Conservation (phyloP, 35 echinoderm and acorn worm species). For the Apostichopus japonicus region DNA sequence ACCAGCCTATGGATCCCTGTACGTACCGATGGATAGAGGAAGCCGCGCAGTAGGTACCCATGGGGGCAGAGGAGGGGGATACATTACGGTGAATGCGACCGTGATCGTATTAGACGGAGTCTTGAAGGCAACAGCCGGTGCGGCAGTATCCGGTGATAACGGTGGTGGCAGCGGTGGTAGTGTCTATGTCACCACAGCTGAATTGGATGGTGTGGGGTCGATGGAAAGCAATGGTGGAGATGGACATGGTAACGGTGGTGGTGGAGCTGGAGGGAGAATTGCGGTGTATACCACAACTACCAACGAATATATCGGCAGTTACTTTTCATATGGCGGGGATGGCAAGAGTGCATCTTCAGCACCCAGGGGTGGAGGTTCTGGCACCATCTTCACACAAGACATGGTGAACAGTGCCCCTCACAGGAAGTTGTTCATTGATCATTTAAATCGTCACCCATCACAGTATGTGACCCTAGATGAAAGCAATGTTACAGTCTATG, state of each 20-base stretch:
- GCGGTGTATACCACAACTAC: conserved; percentile 80
- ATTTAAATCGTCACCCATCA: conserved; percentile 57
- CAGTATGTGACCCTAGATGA: conserved; percentile 90
- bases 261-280: conserved; percentile 86
- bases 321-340: conserved; percentile 66
- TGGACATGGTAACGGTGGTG: conserved; percentile 68
- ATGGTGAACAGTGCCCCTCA: conserved; percentile 62
- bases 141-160: not conserved
- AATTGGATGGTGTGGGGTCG: conserved; percentile 71
- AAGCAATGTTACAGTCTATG: conserved; percentile 35
- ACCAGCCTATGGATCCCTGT: conserved; percentile 81
- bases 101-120: conserved; percentile 75
- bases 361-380: conserved; percentile 77
- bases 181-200: conserved; percentile 54
- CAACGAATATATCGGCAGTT: conserved; percentile 67
- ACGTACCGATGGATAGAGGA: conserved; percentile 68
- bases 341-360: conserved; percentile 8
- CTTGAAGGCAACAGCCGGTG: conserved; percentile 59
- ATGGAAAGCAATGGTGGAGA: conserved; percentile 69
- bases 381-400: conserved; percentile 77
- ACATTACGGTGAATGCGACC: conserved; percentile 64
- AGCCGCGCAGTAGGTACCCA: conserved; percentile 44
- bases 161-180: conserved; percentile 88
- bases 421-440: conserved; percentile 72
- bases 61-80: conserved; percentile 54